Evolutionary conservation across 2,113 vertebrate species (phyloP).

Genomic region (Pituophis catenifer): DNA sequence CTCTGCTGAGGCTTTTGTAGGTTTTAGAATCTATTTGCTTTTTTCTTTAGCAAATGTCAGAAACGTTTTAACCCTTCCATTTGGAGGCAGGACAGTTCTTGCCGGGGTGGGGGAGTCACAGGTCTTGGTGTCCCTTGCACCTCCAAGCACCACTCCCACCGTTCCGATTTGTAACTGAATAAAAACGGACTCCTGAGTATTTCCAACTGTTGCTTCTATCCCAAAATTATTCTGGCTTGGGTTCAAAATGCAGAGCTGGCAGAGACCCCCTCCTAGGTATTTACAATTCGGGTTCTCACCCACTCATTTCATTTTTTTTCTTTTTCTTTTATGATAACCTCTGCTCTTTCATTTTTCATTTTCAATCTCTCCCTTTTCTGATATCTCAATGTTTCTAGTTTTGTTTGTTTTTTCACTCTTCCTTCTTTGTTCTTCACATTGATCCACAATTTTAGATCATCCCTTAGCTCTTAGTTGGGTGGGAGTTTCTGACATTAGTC

Average conservation of each 20-base stretch:
- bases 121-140: background rate
- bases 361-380: background rate
- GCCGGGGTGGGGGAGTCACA: background rate
- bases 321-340: background rate
- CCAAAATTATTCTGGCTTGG: background rate
- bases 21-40: conserved; percentile 17
- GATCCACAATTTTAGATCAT: background rate
- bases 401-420: background rate
- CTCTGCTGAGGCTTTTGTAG: conserved; percentile 4
- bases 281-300: conserved; percentile 12
- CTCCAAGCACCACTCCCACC: background rate
- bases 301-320: background rate
- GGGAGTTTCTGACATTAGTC: background rate
- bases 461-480: background rate
- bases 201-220: conserved; percentile 10
- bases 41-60: conserved; percentile 16
- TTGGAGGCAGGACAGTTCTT: background rate
- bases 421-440: background rate
- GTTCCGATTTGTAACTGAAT: background rate
- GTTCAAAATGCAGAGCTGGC: background rate
- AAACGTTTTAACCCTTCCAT: background rate
- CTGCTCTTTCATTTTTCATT: background rate
- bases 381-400: background rate
- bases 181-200: background rate
- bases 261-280: background rate